Conservation (phyloP, 2,113 vertebrate species). For the Gnathonemus echidnorhynchus region DNA sequence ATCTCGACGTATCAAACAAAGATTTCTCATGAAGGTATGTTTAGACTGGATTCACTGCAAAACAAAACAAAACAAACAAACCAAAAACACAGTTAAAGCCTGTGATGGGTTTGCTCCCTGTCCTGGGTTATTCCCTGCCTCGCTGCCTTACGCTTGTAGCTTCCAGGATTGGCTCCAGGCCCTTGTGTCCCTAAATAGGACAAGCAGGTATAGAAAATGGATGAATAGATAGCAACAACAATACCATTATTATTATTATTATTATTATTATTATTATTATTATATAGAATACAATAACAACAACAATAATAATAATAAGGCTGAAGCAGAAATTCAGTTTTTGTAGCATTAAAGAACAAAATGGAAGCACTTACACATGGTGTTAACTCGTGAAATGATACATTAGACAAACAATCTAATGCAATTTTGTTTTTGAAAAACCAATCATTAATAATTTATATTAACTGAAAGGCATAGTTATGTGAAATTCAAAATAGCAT, state of each 20-base stretch:
- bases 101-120: no score
- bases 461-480: neutral
- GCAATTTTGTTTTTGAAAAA: neutral
- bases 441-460: neutral
- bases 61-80: neutral
- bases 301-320: no score
- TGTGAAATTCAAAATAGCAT: neutral
- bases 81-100: no score
- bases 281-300: no score
- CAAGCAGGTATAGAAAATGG: no score
- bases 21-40: neutral
- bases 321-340: neutral
- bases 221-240: no score
- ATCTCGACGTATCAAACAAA: neutral
- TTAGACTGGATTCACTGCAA: neutral
- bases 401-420: neutral
- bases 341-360: neutral
- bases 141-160: no score
- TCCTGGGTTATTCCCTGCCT: no score
- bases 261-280: no score
- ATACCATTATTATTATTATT: no score
- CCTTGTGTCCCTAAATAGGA: no score
- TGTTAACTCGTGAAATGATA: neutral
- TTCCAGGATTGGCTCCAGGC: no score
- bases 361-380: neutral